A percentile compares a stretch with the other conserved stretches of the same genome.
Evolutionary conservation across 2,888 invertebrate genomes (phyloP).

Genomic region (Steinernema scapterisci): DNA sequence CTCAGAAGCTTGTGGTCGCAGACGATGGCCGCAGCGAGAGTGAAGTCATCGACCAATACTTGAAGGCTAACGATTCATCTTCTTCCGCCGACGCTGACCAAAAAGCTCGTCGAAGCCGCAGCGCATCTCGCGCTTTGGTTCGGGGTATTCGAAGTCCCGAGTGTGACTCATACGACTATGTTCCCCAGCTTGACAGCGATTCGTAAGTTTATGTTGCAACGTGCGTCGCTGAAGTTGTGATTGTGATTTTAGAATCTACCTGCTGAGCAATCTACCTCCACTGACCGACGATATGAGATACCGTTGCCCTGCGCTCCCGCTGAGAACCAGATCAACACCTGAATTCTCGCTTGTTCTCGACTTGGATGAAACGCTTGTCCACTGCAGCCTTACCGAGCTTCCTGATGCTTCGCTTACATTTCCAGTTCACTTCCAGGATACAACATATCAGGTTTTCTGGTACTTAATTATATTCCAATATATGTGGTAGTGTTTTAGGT

Average conservation of each 20-base stretch:
- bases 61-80: slow-evolving; percentile 11
- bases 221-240: too few relatives aligned
- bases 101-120: neutral
- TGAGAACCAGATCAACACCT: slow-evolving; percentile 88
- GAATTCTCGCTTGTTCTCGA: slow-evolving; percentile 81
- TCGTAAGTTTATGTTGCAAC: neutral
- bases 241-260: slow-evolving; percentile 75
- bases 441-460: slow-evolving; percentile 76
- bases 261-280: slow-evolving; percentile 87
- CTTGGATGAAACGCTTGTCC: slow-evolving; percentile 91
- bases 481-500: too few relatives aligned
- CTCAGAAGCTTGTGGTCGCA: neutral
- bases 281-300: slow-evolving; percentile 78
- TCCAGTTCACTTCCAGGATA: slow-evolving; percentile 87
- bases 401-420: slow-evolving; percentile 91
- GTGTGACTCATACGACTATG: slow-evolving; percentile 9
- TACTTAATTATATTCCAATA: too few relatives aligned
- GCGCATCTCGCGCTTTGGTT: too few relatives aligned
- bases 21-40: slow-evolving; percentile 28
- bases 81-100: neutral
- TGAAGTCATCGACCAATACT: slow-evolving; percentile 23
- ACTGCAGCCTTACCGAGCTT: slow-evolving; percentile 88
- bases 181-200: slow-evolving; percentile 26
- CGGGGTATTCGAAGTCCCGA: slow-evolving; percentile 12
- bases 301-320: slow-evolving; percentile 76